These are phyloP conservation scores for Scrobipalpa atriplicella DNA, from an alignment of 2,888 invertebrate genomes.

Conservation along the genomic window DNA sequence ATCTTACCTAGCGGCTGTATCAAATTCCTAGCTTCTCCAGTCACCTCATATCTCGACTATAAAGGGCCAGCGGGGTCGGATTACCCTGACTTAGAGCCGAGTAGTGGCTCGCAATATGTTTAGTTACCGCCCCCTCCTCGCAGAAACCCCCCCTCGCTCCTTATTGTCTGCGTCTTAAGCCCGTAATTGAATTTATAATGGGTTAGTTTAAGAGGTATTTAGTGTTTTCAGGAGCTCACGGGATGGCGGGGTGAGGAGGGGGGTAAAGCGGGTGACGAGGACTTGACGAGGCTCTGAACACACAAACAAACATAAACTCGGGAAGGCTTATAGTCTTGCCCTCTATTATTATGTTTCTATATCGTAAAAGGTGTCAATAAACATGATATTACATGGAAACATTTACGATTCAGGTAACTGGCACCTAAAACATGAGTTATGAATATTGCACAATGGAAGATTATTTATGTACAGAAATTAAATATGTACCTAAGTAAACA, in stretches of 20 bases:
- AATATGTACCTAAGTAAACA: not conserved
- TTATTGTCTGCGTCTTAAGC: constrained; percentile 73
- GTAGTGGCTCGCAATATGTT: constrained; percentile 71
- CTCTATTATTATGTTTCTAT: not conserved
- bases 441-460: not conserved
- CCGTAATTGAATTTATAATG: constrained; percentile 80
- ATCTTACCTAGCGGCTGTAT: not conserved
- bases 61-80: constrained; percentile 62
- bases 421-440: constrained; percentile 2
- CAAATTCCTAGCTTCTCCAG: constrained; percentile 43
- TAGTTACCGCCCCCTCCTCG: constrained; percentile 45
- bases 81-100: constrained; percentile 61
- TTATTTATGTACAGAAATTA: not conserved
- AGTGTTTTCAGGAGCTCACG: constrained; percentile 51
- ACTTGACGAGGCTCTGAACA: constrained; percentile 15
- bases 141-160: constrained; percentile 50
- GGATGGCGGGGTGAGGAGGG: not conserved
- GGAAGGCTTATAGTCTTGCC: constrained; percentile 15
- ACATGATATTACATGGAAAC: not conserved
- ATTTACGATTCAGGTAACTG: constrained; percentile 3
- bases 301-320: constrained; percentile 16
- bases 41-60: constrained; percentile 51
- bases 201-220: constrained; percentile 75
- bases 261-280: not conserved
- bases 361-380: constrained; percentile 12